Base-by-base conservation (phyloP, 2,888 invertebrate species). In the Drosophila nr. medialis region DNA sequence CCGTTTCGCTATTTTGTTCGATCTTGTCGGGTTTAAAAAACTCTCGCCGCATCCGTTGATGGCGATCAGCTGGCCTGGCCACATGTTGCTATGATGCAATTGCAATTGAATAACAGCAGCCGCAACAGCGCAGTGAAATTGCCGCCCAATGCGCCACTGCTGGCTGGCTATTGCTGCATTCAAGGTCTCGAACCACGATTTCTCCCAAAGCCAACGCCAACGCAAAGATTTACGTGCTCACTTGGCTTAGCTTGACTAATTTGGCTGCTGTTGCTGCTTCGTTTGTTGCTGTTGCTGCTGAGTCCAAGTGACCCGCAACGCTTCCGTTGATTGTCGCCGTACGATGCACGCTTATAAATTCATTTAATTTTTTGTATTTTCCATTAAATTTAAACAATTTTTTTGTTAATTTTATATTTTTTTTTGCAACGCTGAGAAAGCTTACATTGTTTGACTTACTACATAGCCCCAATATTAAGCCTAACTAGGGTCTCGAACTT, bases 1-100 rank as follows among this genome's bases (percentile, higher is more conserved):
- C 76, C 56, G 73, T 68, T 68, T 66, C 62, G 65, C 77, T 64
- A 72, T 72, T 78, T 55, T 85, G 67, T 71, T 83, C 75, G 83
- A 88, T 85, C 70, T 79, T 77, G 83, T 86, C 68, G 86, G 91
- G 91, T 90, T 91, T 83, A 91, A 91, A 86, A 91, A 91, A 91
- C 91, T 90, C 86, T 83, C 54, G 72, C 58, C 64, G 77, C 75
- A 74, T 71, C 74, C 82, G 72, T 59, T 64, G 72, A 58, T 45
- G 45, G 24, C 65, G 63, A 75, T 79, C 82, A 73, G 86, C 71
- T 78, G 72, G 72, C 72, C 71, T 24, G 70, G 72, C 72, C 72
- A 78, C 72, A 80, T 77, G 69, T 66, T 75, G 61, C 71, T 83
- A 84, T 90, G 91, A 90, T 90, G 91, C 91, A 90, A 90, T 58